Conservation (phyloP, 2,113 vertebrate genomes). For the Neomonachus schauinslandi region DNA sequence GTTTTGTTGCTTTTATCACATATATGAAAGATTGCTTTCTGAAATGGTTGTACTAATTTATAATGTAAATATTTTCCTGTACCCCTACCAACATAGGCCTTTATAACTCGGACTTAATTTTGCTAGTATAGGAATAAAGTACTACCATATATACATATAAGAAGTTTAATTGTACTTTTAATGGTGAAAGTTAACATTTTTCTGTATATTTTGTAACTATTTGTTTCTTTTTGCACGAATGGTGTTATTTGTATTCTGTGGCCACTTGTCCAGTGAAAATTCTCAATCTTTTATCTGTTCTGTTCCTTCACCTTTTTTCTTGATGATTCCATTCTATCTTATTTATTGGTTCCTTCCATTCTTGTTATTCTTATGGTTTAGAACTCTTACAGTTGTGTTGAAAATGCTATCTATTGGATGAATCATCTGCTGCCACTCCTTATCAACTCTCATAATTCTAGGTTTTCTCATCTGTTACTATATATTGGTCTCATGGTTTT, state of each 20-base stretch:
- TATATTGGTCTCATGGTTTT: slow-evolving; percentile 40
- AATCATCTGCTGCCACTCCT: neutral
- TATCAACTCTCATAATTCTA: slow-evolving; percentile 3
- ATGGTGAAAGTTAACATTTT: neutral
- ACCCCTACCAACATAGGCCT: neutral
- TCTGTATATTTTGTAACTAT: neutral
- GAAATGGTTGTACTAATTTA: slow-evolving; percentile 14
- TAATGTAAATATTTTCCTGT: neutral
- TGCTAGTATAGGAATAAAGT: neutral
- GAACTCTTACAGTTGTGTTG: slow-evolving; percentile 34
- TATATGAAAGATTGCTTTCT: slow-evolving; percentile 44
- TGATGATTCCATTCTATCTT: neutral
- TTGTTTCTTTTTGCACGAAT: slow-evolving; percentile 34
- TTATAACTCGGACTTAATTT: slow-evolving; percentile 59
- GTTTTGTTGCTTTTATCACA: neutral
- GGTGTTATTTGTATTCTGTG: slow-evolving; percentile 26
- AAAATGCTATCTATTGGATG: slow-evolving; percentile 16
- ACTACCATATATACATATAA: neutral
- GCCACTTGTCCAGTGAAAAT: neutral
- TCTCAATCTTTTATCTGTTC: slow-evolving; percentile 28
- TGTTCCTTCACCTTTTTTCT: neutral
- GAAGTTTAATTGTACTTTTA: slow-evolving; percentile 55
- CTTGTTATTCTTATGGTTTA: neutral
- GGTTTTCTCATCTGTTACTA: slow-evolving; percentile 18
- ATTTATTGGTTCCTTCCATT: slow-evolving; percentile 48